phyloP scores from a whole-genome alignment of 1,140 invertebrate species.

The Nylanderia fulva region DNA sequence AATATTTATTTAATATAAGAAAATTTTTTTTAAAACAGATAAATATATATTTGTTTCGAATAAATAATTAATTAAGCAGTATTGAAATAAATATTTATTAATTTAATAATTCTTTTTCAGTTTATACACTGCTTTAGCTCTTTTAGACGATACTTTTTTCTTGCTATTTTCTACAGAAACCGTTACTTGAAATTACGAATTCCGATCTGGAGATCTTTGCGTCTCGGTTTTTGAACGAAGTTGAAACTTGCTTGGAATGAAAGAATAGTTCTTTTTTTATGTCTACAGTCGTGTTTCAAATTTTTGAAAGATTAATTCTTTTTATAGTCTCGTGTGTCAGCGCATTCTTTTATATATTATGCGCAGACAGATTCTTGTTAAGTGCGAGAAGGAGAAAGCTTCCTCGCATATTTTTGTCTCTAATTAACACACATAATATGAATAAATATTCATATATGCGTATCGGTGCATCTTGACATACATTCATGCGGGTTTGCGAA shows the following conservation, averaged over 20 bases:
- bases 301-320: neutral
- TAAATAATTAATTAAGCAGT: no score
- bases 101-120: no score
- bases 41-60: no score
- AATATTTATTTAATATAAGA: no score
- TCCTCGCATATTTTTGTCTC: constrained; percentile 32
- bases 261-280: no score
- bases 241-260: neutral
- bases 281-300: neutral
- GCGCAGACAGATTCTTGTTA: neutral
- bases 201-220: neutral
- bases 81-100: no score
- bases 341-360: neutral
- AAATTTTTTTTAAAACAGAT: no score
- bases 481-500: constrained; percentile 44
- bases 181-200: constrained; percentile 36
- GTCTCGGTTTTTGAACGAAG: neutral
- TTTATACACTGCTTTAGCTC: no score
- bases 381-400: constrained; percentile 50
- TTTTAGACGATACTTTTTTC: constrained; percentile 1
- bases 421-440: constrained; percentile 64
- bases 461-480: constrained; percentile 49
- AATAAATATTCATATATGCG: constrained; percentile 70
- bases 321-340: neutral
- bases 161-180: neutral